Base-by-base conservation (phyloP, 2,113 vertebrate species). In the Steatornis caripensis region DNA sequence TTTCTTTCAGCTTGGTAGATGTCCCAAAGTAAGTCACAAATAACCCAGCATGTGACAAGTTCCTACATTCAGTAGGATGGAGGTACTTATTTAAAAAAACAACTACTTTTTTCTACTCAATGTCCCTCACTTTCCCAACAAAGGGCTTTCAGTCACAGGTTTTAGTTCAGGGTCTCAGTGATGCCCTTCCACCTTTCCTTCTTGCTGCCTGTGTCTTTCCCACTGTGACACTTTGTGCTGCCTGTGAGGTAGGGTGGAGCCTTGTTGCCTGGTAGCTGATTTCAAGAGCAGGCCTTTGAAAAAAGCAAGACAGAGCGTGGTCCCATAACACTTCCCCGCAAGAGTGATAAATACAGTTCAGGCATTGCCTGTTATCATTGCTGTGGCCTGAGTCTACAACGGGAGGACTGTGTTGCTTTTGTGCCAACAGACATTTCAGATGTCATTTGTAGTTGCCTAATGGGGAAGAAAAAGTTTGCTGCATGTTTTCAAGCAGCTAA, bases 321-420 rank as follows among this genome's bases (percentile, higher is more conserved):
- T 78, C 21, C 29, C 1, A 0, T 54, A 61, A 41, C 15, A 9
- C 32, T 23, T 41, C 8, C 24, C 11, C 24, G 4, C n/a, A 32
- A 29, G 45, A 69, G 26, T 10, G 39, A n/a, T 60, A 22, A 27
- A 45, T 45, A 6, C 24, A 21, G 9, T 58, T 53, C 32, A 75
- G 37, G 30, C 1, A 0, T n/a, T 61, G 39, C 29, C 48, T 4
- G 1, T 10, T 76, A 43, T 46, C 17, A 15, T 37, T 58, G 32
- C 46, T 20, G 0, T 58, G 45, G 27, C 29, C 41, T 39, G 34
- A 72, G 29, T 12, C 62, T 43, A 0, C 24, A 75, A 9, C 12
- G 5, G 9, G 20, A 16, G 26, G 12, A 21, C n/a, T 74, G 54
- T 27, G 3, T 21, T 88, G 78, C 24, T 64, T 37, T 23, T 54